These are phyloP conservation scores for Tanytarsus gracilentus DNA, from an alignment of 2,888 invertebrate genomes.

Conservation along the genomic window DNA sequence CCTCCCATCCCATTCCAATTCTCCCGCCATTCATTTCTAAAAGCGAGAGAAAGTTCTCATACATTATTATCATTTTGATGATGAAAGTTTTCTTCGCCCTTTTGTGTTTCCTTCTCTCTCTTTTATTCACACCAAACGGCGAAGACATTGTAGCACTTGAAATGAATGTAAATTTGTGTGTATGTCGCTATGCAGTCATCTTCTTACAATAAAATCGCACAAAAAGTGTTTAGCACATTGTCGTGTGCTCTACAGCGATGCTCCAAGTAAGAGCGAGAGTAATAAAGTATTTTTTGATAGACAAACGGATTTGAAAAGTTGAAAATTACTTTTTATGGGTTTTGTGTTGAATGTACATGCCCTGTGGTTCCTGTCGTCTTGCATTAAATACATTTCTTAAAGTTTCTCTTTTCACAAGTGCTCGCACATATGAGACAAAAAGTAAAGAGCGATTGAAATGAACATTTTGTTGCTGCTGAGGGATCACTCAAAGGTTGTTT, in stretches of 20 bases:
- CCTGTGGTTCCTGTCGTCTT: neutral
- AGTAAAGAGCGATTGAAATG: neutral
- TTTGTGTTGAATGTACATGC: neutral
- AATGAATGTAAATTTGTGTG: too few species aligned
- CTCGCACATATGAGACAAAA: neutral
- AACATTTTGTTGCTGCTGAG: neutral
- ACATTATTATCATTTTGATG: slow-evolving; percentile 26
- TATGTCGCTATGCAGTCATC: too few species aligned
- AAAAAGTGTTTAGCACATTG: too few species aligned
- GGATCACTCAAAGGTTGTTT: neutral
- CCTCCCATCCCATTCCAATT: neutral
- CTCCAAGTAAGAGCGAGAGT: neutral
- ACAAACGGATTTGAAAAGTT: slow-evolving; percentile 12
- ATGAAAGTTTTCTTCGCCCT: slow-evolving; percentile 10
- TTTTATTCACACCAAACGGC: neutral
- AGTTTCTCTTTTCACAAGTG: neutral
- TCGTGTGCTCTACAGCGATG: neutral
- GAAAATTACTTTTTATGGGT: slow-evolving; percentile 18
- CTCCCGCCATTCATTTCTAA: neutral
- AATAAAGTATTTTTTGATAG: slow-evolving; percentile 9
- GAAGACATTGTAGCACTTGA: too few species aligned
- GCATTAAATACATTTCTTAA: neutral
- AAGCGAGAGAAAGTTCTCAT: slow-evolving; percentile 4
- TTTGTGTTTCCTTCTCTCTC: neutral
- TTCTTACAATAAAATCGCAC: too few species aligned